Evolutionary conservation across 2,113 vertebrate genomes (phyloP), one percentile per base, ranked within the genome.

Genomic region (Scophthalmus maximus): DNA sequence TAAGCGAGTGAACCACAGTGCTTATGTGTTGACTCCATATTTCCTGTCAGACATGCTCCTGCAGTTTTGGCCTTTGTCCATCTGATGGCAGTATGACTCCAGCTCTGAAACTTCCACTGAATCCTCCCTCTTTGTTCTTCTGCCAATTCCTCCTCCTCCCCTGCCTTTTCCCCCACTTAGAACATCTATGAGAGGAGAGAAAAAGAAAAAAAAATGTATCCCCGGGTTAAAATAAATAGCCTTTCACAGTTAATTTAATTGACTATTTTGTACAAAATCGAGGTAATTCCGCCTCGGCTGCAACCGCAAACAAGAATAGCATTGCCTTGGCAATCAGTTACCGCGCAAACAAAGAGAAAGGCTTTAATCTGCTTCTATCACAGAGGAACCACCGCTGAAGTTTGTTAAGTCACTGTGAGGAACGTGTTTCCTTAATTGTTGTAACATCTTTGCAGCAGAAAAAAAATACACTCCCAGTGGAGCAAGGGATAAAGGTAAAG

Each of bases 241-340:
- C 92, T 93, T 94, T 93, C 91, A 93, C 92, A 90, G 90, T 92
- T 94, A 93, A 94, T 94, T 94, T 93, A 92, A 94, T 94, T 93
- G 92, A 92, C 87, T 94, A 94, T 93, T 91, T 92, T 92, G 91
- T 89, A 90, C 86, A 92, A 92, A 92, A 94, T 93, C 81, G 89
- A 92, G 91, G 92, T 92, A 92, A 93, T 93, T 94, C 89, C 52
- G 84, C 82, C 84, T 88, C 64, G 65, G 79, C 87, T 89, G 88
- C 87, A 84, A 84, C 85, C 88, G 86, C 90, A 94, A 93, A 93
- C 89, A 93, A 92, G 86, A 93, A 90, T 88, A 92, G 83, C 89
- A 79, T 84, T 86, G 78, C 82, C 63, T 86, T 59, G 73, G 87
- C 78, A 84, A 92, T 90, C 82, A 84, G 74, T 87, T 88, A 82